Evolutionary conservation across 2,888 invertebrate genomes (phyloP).

Genomic region (Horisme vitalbata): DNA sequence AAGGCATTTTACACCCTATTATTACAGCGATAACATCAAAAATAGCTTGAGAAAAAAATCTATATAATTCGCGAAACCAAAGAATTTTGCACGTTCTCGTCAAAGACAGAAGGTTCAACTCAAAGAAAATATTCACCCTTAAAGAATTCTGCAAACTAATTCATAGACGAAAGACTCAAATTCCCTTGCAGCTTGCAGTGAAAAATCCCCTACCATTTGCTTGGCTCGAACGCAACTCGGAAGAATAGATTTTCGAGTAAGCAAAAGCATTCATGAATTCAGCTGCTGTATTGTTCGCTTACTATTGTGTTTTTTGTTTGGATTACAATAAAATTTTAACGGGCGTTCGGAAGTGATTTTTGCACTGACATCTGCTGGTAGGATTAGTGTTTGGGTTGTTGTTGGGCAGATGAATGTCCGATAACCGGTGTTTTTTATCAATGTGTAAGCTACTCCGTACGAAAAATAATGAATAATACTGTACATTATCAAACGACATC

Average conservation of each 20-base stretch:
- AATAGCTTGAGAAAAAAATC: constrained; percentile 7
- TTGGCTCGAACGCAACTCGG: constrained; percentile 14
- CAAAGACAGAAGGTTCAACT: too few relatives aligned
- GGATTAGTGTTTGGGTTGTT: constrained; percentile 10
- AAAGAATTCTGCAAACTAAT: not conserved
- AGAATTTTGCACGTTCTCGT: not conserved
- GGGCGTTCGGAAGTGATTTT: constrained; percentile 42
- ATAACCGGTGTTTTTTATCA: constrained; percentile 8
- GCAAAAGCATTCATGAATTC: constrained; percentile 14
- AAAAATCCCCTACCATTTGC: constrained; percentile 16
- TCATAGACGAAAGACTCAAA: not conserved
- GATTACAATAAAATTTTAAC: constrained; percentile 38
- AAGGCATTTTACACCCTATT: constrained; percentile 8
- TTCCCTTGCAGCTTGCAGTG: not conserved
- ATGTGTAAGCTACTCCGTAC: too few relatives aligned
- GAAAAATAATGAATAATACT: too few relatives aligned
- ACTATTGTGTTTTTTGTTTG: constrained; percentile 33
- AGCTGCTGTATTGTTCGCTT: constrained; percentile 25
- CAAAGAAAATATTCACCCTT: too few relatives aligned
- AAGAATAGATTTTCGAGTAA: constrained; percentile 6
- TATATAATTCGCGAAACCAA: not conserved
- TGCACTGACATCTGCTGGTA: constrained; percentile 29
- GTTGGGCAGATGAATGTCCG: constrained; percentile 1
- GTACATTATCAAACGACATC: too few relatives aligned
- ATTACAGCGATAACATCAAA: constrained; percentile 7